A percentile compares a stretch with the other conserved stretches of the same genome.
Conservation (phyloP, 2,113 vertebrate genomes). For the Seriola rivoliana region DNA sequence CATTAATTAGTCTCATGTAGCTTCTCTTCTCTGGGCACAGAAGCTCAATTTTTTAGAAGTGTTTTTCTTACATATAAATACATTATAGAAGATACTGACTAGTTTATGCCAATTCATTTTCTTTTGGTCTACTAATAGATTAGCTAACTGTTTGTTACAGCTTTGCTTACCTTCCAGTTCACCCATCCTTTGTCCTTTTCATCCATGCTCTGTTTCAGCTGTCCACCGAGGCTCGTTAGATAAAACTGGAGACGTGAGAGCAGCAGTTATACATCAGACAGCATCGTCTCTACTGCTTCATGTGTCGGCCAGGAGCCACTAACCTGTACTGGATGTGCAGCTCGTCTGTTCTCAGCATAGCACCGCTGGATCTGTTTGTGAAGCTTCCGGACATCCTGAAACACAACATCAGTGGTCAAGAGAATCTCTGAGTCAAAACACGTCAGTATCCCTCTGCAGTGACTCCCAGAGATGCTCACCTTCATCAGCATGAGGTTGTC, state of each 20-base stretch:
- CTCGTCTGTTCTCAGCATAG: constrained; percentile 95
- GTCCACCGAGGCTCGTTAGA: constrained; percentile 94
- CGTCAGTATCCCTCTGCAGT: neutral
- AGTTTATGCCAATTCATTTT: neutral
- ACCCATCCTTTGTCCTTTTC: constrained; percentile 97
- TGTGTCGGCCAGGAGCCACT: constrained; percentile 6
- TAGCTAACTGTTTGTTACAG: neutral
- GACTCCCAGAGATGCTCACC: constrained; percentile 69
- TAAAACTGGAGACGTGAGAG: constrained; percentile 86
- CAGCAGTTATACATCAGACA: neutral
- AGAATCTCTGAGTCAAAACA: neutral
- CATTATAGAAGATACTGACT: no score
- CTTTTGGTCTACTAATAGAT: neutral
- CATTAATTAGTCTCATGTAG: no score
- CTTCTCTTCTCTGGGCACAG: no score
- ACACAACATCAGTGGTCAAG: fast-evolving
- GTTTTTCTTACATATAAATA: no score
- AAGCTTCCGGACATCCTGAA: constrained; percentile 95
- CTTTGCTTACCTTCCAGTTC: constrained; percentile 93
- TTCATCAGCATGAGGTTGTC: constrained; percentile 93
- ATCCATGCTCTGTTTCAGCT: constrained; percentile 95
- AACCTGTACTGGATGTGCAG: constrained; percentile 92
- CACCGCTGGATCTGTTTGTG: constrained; percentile 98
- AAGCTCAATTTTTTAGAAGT: no score
- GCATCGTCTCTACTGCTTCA: neutral